Evolutionary conservation across 1,140 invertebrate genomes (phyloP), one percentile per base, ranked within the genome.

Genomic region (Cydia fagiglandana): DNA sequence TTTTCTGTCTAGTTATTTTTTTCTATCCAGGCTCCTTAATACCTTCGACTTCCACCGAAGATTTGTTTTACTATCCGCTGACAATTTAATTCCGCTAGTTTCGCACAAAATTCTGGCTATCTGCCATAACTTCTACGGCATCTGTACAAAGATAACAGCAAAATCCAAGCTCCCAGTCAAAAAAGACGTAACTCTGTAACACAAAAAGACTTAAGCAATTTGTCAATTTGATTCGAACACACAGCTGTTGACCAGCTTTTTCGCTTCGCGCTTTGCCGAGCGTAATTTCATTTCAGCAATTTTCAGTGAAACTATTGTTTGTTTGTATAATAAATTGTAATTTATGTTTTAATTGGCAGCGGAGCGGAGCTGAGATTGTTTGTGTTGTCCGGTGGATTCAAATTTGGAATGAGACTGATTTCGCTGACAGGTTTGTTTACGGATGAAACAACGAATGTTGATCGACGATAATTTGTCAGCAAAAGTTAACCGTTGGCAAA

Each of bases 311-410:
- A 61, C 56, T 61, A 61, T 20, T 61, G 56, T 61, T 61, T 61
- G 20, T 61, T 61, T 24, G 56, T 61, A 12, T 24, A 61, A 61
- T 61, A 61, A 61, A 61, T 61, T 61, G 56, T 61, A 24, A 61
- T 61, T 61, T 61, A 61, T 61, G 56, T 61, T 61, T 61, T 61
- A 61, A 61, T 61, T 61, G 56, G 17, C 56, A 61, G 17, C 20
- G 20, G 9, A 61, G 56, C 56, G 20, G 20, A 24, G 56, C 20
- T 61, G 56, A 61, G 56, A 61, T 61, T 61, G 20, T 61, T 61
- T 61, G 20, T 61, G 17, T 24, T 61, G 56, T 24, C 20, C 56
- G 56, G 6, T 24, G 20, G 56, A 61, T 24, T 61, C 10, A 5
- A 20, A 9, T n/a, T 61, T 61, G 20, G 20, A 61, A 61, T 61